A percentile compares a stretch with the other conserved stretches of the same genome.
Conservation (phyloP, 2,797 vertebrate species). For the Spinus pinus region DNA sequence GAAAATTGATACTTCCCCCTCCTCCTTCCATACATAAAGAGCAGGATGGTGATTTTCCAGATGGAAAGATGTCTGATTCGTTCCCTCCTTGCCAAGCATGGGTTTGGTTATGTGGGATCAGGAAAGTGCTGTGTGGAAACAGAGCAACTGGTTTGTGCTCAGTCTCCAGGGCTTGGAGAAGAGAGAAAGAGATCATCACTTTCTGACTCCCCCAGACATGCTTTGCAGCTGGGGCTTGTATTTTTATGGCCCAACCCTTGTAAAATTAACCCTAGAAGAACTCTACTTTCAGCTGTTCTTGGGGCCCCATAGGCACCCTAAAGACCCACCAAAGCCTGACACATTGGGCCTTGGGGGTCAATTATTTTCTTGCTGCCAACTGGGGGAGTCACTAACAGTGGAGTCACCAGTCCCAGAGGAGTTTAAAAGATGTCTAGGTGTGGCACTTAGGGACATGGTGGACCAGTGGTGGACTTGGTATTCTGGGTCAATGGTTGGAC, state of each 20-base stretch:
- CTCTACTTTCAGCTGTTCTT: not conserved
- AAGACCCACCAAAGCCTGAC: not conserved
- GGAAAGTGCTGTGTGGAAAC: not conserved
- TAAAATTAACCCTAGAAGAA: not conserved
- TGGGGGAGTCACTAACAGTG: not conserved
- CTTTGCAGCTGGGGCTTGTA: not conserved
- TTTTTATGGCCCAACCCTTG: not conserved
- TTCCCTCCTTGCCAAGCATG: not conserved
- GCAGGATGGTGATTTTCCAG: not conserved
- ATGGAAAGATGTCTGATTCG: not conserved
- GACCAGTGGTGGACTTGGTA: not conserved
- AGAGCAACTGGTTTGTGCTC: not conserved
- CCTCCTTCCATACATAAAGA: not conserved
- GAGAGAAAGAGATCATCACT: accelerated
- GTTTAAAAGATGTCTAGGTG: not conserved
- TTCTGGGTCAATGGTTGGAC: not conserved
- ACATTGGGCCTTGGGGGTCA: not conserved
- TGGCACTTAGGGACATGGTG: not conserved
- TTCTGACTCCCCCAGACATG: not conserved
- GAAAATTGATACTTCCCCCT: not conserved
- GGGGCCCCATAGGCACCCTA: not conserved
- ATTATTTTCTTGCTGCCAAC: not conserved
- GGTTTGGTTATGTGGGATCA: not conserved
- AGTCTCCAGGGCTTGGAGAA: not conserved
- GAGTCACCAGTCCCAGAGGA: not conserved